These are phyloP conservation scores for Cettia cetti DNA, from an alignment of 2,113 vertebrate genomes.

Conservation along the genomic window DNA sequence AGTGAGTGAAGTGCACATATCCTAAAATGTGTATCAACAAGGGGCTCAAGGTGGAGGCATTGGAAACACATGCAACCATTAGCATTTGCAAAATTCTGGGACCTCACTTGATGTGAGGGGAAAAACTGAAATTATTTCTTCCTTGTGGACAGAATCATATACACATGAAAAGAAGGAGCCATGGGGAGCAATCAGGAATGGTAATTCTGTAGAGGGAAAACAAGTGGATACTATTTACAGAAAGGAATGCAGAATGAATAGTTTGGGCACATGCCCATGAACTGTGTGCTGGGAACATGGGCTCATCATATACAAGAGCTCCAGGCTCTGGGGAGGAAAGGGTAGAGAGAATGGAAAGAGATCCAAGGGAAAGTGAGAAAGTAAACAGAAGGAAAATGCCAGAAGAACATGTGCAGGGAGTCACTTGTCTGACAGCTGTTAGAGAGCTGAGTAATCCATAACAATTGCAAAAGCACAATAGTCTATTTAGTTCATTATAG, in stretches of 20 bases:
- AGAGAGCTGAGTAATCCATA: background rate
- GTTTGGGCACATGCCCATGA: background rate
- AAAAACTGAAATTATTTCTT: background rate
- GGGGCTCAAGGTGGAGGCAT: background rate
- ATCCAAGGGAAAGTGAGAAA: background rate
- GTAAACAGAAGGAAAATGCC: background rate
- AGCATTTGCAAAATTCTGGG: background rate
- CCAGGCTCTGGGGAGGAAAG: background rate
- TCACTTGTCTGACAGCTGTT: background rate
- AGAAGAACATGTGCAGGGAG: background rate
- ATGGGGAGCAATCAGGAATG: background rate
- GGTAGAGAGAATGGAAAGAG: background rate
- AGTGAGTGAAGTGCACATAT: background rate
- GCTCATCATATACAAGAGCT: background rate
- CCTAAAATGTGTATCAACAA: background rate
- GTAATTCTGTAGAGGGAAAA: background rate
- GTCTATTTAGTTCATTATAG: background rate
- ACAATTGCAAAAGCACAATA: background rate
- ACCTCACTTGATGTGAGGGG: background rate
- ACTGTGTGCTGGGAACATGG: background rate
- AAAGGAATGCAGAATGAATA: background rate
- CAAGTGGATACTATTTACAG: background rate
- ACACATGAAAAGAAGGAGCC: background rate
- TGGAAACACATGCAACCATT: background rate
- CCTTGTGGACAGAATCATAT: background rate